Conservation (phyloP, 2,113 vertebrate species). For the Willisornis vidua region DNA sequence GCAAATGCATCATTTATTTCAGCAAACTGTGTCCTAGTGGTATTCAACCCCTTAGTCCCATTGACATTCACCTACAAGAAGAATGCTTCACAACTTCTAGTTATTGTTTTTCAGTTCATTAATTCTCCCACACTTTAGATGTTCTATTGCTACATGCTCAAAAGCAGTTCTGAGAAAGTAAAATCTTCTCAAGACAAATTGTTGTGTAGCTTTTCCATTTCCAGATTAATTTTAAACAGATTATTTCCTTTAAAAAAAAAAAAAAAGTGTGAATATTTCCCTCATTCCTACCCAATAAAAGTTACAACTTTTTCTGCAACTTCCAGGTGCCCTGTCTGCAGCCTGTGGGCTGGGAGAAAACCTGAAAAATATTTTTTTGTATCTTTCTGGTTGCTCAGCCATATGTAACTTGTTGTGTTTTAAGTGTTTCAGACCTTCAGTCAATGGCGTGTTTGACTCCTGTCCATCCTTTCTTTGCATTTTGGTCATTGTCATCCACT, state of each 20-base stretch:
- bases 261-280: background rate
- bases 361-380: background rate
- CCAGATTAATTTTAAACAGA: background rate
- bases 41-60: background rate
- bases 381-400: background rate
- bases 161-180: background rate
- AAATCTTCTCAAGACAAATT: background rate
- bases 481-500: background rate
- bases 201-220: background rate
- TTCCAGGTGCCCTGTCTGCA: background rate
- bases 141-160: background rate
- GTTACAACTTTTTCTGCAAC: background rate
- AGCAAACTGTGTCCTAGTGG: background rate
- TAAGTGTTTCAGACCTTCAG: background rate
- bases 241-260: background rate
- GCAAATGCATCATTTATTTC: conserved; percentile 12
- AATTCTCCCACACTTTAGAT: background rate
- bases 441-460: background rate
- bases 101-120: background rate
- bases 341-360: background rate
- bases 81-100: background rate
- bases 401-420: background rate
- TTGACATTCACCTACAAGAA: background rate
- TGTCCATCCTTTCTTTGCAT: background rate
- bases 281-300: background rate